Percentiles rank a stretch among this genome's conserved stretches.
phyloP scores from a whole-genome alignment of 2,797 vertebrate genomes.

The Mastacembelus armatus region DNA sequence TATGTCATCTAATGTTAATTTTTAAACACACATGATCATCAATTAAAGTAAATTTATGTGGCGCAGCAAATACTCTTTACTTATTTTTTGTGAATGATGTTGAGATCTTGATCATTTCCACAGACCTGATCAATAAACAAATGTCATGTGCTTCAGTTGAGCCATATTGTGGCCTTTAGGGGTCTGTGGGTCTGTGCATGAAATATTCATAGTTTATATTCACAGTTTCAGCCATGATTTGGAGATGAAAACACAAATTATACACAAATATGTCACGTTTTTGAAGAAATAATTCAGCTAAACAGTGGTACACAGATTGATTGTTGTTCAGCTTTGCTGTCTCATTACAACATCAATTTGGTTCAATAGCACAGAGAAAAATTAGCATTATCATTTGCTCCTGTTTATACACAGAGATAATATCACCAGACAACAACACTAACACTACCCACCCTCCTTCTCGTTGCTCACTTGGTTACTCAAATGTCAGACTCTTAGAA shows the following conservation, averaged over 20 bases:
- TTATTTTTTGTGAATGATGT: too few species aligned
- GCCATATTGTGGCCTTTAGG: background rate
- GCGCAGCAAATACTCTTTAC: too few species aligned
- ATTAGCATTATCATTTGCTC: constrained; percentile 35
- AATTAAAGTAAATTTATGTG: too few species aligned
- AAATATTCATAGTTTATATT: too few species aligned
- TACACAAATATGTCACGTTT: constrained; percentile 32
- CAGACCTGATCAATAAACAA: background rate
- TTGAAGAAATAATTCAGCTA: constrained; percentile 17
- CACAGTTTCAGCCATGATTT: constrained; percentile 9
- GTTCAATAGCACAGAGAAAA: constrained; percentile 18
- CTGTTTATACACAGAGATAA: constrained; percentile 21
- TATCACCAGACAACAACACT: constrained; percentile 25
- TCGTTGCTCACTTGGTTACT: constrained; percentile 43
- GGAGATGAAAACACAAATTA: constrained; percentile 29
- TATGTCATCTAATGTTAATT: too few species aligned
- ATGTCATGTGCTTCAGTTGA: background rate
- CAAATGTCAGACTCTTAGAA: constrained; percentile 36
- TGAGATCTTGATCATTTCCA: too few species aligned
- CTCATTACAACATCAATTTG: constrained; percentile 6
- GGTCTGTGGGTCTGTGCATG: too few species aligned
- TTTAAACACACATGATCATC: too few species aligned
- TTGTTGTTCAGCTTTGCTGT: constrained; percentile 24
- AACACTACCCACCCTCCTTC: constrained; percentile 35
- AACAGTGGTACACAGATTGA: constrained; percentile 47